A percentile compares a stretch with the other conserved stretches of the same genome.
phyloP scores from a whole-genome alignment of 2,113 vertebrate species.

The Indicator maculatus region DNA sequence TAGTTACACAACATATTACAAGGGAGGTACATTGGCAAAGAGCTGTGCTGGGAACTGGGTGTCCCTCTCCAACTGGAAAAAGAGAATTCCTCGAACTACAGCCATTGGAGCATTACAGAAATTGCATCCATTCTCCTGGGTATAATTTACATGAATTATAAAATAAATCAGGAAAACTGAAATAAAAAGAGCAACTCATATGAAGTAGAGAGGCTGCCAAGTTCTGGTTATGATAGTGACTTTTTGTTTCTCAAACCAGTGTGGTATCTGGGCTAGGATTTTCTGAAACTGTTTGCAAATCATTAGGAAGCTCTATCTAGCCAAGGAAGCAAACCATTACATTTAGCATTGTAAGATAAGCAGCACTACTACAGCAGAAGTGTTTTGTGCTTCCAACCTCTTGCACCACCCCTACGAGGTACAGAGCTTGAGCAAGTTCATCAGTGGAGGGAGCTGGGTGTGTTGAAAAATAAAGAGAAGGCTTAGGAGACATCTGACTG shows the following conservation, averaged over 20 bases:
- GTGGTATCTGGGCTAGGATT: neutral
- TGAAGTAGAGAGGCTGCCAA: neutral
- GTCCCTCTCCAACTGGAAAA: neutral
- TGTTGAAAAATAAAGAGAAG: neutral
- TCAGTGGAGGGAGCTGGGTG: rapidly evolving
- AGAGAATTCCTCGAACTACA: neutral
- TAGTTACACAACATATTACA: neutral
- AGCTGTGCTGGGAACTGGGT: neutral
- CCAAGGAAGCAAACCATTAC: neutral
- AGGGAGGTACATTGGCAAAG: neutral
- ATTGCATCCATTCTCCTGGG: neutral
- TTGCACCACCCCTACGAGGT: neutral
- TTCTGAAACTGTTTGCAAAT: neutral
- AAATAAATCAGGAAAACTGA: neutral
- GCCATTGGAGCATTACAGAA: neutral
- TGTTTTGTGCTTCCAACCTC: neutral
- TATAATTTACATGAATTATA: neutral
- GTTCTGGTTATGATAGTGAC: neutral
- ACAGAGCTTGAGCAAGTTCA: neutral
- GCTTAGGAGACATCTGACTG: neutral
- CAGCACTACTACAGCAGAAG: neutral
- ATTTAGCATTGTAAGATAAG: neutral
- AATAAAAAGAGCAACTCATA: neutral
- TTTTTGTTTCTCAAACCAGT: neutral
- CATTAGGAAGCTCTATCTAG: neutral